Percentiles rank a stretch among this genome's conserved stretches.
Evolutionary conservation across 2,113 vertebrate species (phyloP).

Genomic region (Nycticryphes semicollaris): DNA sequence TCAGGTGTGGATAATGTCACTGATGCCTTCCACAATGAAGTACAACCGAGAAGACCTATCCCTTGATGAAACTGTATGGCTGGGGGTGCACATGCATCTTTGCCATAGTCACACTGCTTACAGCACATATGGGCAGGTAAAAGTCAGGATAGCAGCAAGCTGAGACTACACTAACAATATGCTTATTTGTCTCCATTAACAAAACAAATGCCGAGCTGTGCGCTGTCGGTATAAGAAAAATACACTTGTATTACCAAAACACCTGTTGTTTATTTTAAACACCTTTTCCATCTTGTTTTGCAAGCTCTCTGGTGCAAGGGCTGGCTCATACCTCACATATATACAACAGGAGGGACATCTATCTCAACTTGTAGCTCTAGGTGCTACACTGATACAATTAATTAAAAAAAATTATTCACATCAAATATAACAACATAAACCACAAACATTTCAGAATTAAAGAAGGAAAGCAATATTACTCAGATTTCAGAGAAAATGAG

Average conservation of each 20-base stretch:
- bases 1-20: neutral
- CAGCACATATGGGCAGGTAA: neutral
- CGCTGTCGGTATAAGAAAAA: neutral
- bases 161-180: neutral
- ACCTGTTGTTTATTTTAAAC: conserved; percentile 45
- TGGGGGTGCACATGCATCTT: neutral
- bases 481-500: neutral
- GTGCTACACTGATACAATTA: neutral
- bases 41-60: neutral
- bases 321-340: neutral
- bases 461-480: neutral
- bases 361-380: neutral
- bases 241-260: conserved; percentile 5
- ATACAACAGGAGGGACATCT: neutral
- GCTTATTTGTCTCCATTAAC: conserved; percentile 47
- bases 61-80: neutral
- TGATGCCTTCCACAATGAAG: neutral
- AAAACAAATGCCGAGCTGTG: conserved; percentile 6
- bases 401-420: neutral
- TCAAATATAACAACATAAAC: neutral
- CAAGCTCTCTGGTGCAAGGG: neutral
- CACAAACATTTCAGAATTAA: neutral
- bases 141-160: neutral
- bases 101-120: neutral
- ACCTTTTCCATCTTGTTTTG: conserved; percentile 28